Evolutionary conservation across 2,113 vertebrate species (phyloP).

Genomic region (Triplophysa dalaica): DNA sequence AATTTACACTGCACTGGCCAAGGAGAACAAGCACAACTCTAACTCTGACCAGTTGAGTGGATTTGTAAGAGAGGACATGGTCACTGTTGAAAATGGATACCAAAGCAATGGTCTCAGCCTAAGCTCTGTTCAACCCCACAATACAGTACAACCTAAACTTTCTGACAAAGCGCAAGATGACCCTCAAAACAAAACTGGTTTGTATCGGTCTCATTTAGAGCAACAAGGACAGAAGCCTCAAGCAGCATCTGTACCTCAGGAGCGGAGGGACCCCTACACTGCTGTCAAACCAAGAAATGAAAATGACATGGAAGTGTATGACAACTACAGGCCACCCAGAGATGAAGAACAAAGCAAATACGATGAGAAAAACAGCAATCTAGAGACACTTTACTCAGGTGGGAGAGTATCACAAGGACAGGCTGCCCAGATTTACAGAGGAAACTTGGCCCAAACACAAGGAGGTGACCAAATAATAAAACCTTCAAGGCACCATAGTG

Average conservation of each 20-base stretch:
- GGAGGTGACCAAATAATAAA: constrained; percentile 55
- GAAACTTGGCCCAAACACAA: constrained; percentile 46
- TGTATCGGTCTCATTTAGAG: constrained; percentile 64
- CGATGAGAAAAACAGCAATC: constrained; percentile 60
- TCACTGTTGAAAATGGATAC: constrained; percentile 77
- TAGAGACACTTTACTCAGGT: constrained; percentile 38
- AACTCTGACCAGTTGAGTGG: constrained; percentile 40
- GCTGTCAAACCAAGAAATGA: constrained; percentile 59
- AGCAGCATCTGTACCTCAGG: constrained; percentile 44
- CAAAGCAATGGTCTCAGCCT: constrained; percentile 69
- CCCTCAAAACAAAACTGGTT: constrained; percentile 56
- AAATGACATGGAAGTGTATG: constrained; percentile 61
- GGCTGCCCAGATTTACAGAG: constrained; percentile 57
- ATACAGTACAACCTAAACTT: constrained; percentile 64
- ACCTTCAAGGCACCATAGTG: constrained; percentile 62
- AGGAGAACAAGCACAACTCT: constrained; percentile 75
- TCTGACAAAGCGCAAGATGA: constrained; percentile 69
- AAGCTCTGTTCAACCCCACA: constrained; percentile 48
- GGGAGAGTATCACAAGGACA: constrained; percentile 56
- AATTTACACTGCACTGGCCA: constrained; percentile 81
- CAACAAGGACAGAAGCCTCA: constrained; percentile 33
- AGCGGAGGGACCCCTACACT: constrained; percentile 60
- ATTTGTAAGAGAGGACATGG: constrained; percentile 40
- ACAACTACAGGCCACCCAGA: constrained; percentile 64
- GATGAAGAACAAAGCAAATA: constrained; percentile 55